Base-by-base conservation (phyloP, 2,113 vertebrate species). In the Prochilodus magdalenae region DNA sequence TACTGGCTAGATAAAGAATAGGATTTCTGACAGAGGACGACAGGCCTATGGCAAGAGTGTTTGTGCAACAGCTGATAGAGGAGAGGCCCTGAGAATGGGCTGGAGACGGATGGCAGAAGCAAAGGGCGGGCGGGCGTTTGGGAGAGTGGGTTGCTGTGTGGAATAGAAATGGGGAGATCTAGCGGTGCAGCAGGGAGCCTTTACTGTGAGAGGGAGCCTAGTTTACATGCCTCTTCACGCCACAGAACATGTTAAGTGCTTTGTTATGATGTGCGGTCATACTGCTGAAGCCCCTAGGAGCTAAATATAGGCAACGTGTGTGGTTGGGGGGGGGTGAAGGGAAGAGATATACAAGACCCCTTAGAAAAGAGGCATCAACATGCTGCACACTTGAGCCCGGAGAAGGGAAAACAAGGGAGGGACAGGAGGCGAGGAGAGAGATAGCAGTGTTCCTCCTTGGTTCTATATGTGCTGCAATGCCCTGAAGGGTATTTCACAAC, bases 61-160 rank as follows among this genome's bases (percentile, higher is more conserved):
- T 83, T 83, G 70, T 62, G 30, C 44, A 76, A 83, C 69, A 55
- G 73, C 27, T 20, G 40, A 75, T 62, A 80, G 71, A 82, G 71
- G 49, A 57, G 80, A 60, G 78, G 69, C 30, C 78, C n/a, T 33
- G 27, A 73, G 75, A 75, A 71, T 47, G 55, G 60, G 26, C 51
- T 69, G 18, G 69, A 85, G 83, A 76, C 73, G 60, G 81, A 80
- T 71, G 65, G 73, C 63, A 72, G 44, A 40, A 76, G 70, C 8
- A 29, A 63, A 26, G 57, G 73, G 24, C 65, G 5, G 5, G 53
- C 10, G 62, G 60, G 63, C 11, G 15, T 36, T 30, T 36, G 75
- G 22, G 71, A 16, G n/a, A 55, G 20, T 49, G 59, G 57, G 24
- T 49, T 60, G 51, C 22, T 49, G 59, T 44, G 26, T 86, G 74